phyloP scores from a whole-genome alignment of 2,113 vertebrate species.

The Corythoichthys intestinalis region DNA sequence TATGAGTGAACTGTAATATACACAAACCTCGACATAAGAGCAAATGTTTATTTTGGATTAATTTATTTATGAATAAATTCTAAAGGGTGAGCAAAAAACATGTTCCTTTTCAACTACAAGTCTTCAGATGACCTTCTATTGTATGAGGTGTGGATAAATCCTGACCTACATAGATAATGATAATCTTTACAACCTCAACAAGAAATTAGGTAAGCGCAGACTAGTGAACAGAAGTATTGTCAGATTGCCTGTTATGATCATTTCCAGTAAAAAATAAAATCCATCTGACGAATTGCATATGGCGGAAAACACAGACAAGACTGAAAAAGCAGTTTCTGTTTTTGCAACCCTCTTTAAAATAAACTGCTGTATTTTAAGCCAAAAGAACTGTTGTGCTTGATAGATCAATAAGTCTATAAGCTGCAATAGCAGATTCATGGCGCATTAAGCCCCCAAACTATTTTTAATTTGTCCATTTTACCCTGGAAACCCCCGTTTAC shows the following conservation, averaged over 20 bases:
- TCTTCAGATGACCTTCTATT: conserved; percentile 1
- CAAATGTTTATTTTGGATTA: conserved; percentile 3
- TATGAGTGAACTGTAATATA: conserved; percentile 34
- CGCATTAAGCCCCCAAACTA: too few species aligned
- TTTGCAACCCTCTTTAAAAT: too few species aligned
- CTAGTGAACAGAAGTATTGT: conserved; percentile 14
- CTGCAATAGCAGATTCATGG: too few species aligned
- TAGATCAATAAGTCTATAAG: too few species aligned
- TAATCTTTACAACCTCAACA: conserved; percentile 13
- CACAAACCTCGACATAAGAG: conserved; percentile 7
- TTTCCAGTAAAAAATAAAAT: conserved; percentile 15
- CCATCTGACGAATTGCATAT: conserved; percentile 32
- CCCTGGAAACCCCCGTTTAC: too few species aligned
- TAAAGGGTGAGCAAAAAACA: not conserved
- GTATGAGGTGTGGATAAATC: not conserved
- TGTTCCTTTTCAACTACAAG: conserved; percentile 6
- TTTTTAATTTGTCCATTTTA: too few species aligned
- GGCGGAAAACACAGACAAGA: too few species aligned
- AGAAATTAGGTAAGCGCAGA: conserved; percentile 7
- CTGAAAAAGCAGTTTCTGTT: too few species aligned
- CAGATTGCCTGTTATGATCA: conserved; percentile 12
- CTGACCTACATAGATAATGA: conserved; percentile 7
- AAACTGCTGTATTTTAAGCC: too few species aligned
- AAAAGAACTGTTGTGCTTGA: too few species aligned
- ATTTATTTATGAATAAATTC: not conserved